Evolutionary conservation across 2,888 invertebrate species (phyloP).

Genomic region (Drosophila koepferae): DNA sequence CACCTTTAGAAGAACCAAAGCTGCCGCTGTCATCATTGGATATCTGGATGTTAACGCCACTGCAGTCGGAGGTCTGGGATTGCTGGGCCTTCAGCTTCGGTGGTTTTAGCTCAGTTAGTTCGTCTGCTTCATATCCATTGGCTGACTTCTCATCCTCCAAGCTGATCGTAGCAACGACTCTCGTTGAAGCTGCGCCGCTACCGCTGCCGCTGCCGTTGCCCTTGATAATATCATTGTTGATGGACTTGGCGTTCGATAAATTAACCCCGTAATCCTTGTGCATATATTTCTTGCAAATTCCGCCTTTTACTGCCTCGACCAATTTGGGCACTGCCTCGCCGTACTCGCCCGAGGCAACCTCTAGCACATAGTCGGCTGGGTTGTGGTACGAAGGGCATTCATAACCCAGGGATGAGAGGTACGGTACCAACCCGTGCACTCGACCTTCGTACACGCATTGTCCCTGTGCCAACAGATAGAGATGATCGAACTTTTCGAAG

Average conservation of each 20-base stretch:
- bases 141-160: conserved; percentile 85
- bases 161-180: conserved; percentile 79
- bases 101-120: conserved; percentile 85
- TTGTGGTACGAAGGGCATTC: conserved; percentile 98
- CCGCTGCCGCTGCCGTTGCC: conserved; percentile 84
- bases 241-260: conserved; percentile 70
- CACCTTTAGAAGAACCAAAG: conserved; percentile 77
- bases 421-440: conserved; percentile 93
- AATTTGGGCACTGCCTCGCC: conserved; percentile 95
- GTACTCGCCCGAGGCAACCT: conserved; percentile 97
- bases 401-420: conserved; percentile 93
- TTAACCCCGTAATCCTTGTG: conserved; percentile 82
- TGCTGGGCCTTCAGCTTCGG: conserved; percentile 80
- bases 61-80: conserved; percentile 83
- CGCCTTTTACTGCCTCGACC: conserved; percentile 93
- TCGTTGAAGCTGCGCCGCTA: conserved; percentile 48
- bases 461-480: conserved; percentile 96
- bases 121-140: conserved; percentile 78
- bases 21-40: conserved; percentile 78
- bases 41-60: conserved; percentile 77
- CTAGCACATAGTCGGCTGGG: conserved; percentile 98
- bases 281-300: conserved; percentile 89
- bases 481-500: conserved; percentile 97
- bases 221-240: conserved; percentile 88
- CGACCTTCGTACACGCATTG: conserved; percentile 97